Evolutionary conservation across 2,797 vertebrate genomes (phyloP).

Genomic region (Tachyglossus aculeatus): DNA sequence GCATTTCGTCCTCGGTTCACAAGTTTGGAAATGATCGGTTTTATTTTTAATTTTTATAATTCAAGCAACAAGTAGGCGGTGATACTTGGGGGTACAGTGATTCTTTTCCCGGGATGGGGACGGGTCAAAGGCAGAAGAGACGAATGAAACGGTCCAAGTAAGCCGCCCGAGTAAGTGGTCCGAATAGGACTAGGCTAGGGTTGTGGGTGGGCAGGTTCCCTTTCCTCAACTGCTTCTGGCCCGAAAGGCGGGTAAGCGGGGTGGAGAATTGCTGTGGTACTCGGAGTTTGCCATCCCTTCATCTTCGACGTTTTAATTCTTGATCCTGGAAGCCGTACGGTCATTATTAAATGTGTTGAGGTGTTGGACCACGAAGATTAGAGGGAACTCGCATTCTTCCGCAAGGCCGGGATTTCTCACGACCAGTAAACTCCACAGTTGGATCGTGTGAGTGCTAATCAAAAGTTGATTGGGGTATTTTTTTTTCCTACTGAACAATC

Average conservation of each 20-base stretch:
- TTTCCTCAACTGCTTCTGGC: conserved; percentile 42
- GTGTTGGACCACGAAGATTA: conserved; percentile 46
- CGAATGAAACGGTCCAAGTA: too few species aligned
- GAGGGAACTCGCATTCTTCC: conserved; percentile 41
- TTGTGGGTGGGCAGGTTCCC: conserved; percentile 50
- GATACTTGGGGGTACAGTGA: conserved; percentile 51
- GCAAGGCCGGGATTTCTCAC: conserved; percentile 36
- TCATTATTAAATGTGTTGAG: conserved; percentile 54
- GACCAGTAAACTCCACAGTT: conserved; percentile 28
- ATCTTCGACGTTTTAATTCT: conserved; percentile 60
- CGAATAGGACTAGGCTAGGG: conserved; percentile 53
- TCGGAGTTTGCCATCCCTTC: conserved; percentile 48
- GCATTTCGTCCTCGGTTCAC: conserved; percentile 74
- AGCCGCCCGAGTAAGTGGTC: conserved; percentile 46
- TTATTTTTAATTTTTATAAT: too few species aligned
- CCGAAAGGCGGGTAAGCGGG: conserved; percentile 36
- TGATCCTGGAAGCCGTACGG: conserved; percentile 59
- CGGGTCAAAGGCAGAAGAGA: conserved; percentile 52
- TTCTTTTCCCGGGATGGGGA: too few species aligned
- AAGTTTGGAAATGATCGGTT: conserved; percentile 75
- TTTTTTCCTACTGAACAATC: too few species aligned
- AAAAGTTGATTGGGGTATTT: too few species aligned
- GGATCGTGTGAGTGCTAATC: too few species aligned
- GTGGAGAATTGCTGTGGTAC: conserved; percentile 56
- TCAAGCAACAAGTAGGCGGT: conserved; percentile 58